Percentiles rank a stretch among this genome's conserved stretches.
Evolutionary conservation across 2,888 invertebrate genomes (phyloP).

Genomic region (Leucophenga maculata): DNA sequence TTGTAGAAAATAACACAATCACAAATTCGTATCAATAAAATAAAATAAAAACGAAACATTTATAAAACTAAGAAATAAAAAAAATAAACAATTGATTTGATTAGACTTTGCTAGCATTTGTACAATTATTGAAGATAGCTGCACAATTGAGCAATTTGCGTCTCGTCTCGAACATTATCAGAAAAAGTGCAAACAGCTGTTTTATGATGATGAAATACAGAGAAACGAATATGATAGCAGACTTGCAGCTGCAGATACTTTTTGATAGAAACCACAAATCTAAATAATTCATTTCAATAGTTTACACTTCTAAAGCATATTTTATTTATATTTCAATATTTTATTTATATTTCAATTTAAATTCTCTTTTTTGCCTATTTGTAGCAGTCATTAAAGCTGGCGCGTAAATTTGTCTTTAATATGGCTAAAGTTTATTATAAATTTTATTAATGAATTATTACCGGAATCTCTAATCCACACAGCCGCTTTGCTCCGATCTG

Average conservation of each 20-base stretch:
- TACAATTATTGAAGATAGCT: neutral
- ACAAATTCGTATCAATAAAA: constrained; percentile 1
- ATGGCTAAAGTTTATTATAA: no score
- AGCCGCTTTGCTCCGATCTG: no score
- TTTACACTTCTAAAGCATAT: no score
- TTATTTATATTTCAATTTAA: no score
- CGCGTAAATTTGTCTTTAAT: no score
- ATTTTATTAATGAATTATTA: no score
- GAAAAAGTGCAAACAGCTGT: constrained; percentile 39
- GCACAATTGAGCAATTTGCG: neutral
- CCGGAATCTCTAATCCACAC: no score
- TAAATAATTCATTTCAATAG: no score
- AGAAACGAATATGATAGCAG: neutral
- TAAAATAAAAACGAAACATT: neutral
- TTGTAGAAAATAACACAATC: constrained; percentile 30
- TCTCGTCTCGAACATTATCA: constrained; percentile 19
- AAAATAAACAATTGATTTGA: constrained; percentile 11
- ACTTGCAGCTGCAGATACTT: neutral
- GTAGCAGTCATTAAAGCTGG: no score
- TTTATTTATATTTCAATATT: no score
- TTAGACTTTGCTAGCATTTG: constrained; percentile 37
- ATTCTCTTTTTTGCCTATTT: no score
- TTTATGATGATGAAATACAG: constrained; percentile 36
- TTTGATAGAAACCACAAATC: neutral
- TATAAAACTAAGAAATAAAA: constrained; percentile 19